Percentiles rank a stretch among this genome's conserved stretches.
Evolutionary conservation across 2,113 vertebrate genomes (phyloP).

Genomic region (Acrocephalus kingi): DNA sequence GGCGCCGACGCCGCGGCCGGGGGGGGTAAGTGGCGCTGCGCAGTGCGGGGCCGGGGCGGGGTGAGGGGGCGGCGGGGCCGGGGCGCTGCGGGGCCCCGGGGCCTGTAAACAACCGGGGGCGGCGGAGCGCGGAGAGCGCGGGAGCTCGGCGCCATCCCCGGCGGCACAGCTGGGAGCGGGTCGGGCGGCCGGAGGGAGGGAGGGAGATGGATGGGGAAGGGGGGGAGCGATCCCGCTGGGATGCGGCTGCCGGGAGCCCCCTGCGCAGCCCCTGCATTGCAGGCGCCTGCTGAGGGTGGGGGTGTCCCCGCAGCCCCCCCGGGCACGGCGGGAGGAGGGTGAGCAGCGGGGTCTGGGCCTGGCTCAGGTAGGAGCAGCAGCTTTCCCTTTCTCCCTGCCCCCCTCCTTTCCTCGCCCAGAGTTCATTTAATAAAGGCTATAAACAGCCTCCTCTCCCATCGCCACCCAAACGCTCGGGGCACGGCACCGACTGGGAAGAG

Average conservation of each 20-base stretch:
- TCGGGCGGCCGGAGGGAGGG: background rate
- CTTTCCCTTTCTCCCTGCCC: background rate
- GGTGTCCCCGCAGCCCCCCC: background rate
- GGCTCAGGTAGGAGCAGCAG: background rate
- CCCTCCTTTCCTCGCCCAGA: background rate
- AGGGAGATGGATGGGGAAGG: background rate
- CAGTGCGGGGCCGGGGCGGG: background rate
- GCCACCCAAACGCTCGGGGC: conserved; percentile 23
- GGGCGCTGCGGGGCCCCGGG: conserved; percentile 40
- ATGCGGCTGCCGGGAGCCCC: background rate
- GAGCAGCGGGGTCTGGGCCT: background rate
- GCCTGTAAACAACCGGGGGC: conserved; percentile 65
- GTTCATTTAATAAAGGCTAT: conserved; percentile 63
- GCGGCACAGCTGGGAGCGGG: background rate
- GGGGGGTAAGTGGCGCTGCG: background rate
- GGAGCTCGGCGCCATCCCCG: background rate
- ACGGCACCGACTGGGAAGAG: background rate
- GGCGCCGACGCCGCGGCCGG: background rate
- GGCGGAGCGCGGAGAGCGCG: background rate
- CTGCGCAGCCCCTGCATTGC: background rate
- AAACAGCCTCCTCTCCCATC: conserved; percentile 39
- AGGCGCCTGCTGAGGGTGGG: background rate
- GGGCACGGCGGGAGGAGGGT: background rate
- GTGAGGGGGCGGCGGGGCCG: conserved; percentile 18
- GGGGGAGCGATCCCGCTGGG: background rate